phyloP scores from a whole-genome alignment of 2,888 invertebrate species.

The Patella caerulea region DNA sequence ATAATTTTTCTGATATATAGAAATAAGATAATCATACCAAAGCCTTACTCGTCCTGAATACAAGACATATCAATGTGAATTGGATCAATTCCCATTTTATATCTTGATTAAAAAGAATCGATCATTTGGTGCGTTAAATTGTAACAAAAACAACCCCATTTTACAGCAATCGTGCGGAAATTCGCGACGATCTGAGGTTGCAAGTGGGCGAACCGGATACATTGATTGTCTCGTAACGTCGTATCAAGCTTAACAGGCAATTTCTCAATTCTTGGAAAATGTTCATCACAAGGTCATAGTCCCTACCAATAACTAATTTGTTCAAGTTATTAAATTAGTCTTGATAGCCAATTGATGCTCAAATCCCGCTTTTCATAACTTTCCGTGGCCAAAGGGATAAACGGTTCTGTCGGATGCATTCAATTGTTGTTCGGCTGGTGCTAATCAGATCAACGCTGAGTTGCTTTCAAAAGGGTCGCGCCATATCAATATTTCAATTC shows the following conservation, averaged over 20 bases:
- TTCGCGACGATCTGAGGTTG: too few species aligned
- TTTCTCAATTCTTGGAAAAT: background rate
- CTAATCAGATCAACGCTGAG: background rate
- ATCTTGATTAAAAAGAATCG: too few species aligned
- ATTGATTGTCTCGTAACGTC: background rate
- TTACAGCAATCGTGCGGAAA: too few species aligned
- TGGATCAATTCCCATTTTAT: too few species aligned
- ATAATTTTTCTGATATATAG: too few species aligned
- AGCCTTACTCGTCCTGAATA: too few species aligned
- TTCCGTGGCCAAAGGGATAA: conserved; percentile 7
- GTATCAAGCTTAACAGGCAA: background rate
- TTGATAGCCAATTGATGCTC: conserved; percentile 6
- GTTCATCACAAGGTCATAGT: background rate
- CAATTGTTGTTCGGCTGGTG: background rate
- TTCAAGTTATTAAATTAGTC: conserved; percentile 1
- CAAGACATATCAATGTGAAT: too few species aligned
- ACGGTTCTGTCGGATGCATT: background rate
- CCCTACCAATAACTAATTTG: conserved; percentile 6
- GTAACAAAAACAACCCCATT: too few species aligned
- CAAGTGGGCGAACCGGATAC: too few species aligned
- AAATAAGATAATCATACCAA: too few species aligned
- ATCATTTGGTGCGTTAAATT: too few species aligned
- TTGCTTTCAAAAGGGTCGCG: conserved; percentile 7
- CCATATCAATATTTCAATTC: background rate
- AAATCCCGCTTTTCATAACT: conserved; percentile 11